phyloP scores from a whole-genome alignment of 2,113 vertebrate genomes.

The Pelmatolapia mariae region DNA sequence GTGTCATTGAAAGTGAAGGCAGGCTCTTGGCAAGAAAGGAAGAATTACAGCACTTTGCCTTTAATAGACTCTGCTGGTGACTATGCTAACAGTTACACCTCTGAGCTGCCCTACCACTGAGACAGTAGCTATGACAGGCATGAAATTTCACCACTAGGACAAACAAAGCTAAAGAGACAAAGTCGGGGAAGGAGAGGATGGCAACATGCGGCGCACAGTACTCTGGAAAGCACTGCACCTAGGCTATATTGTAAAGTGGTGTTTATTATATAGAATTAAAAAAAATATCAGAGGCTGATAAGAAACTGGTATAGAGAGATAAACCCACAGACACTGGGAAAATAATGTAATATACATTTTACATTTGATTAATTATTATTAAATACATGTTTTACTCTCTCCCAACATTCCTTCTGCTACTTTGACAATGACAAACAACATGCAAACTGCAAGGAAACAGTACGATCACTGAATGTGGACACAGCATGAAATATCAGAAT shows the following conservation, averaged over 20 bases:
- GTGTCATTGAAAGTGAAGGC: constrained; percentile 60
- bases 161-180: constrained; percentile 33
- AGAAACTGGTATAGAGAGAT: no score
- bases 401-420: not conserved
- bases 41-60: constrained; percentile 54
- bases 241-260: not conserved
- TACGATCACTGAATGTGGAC: constrained; percentile 6
- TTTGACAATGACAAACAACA: not conserved
- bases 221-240: not conserved
- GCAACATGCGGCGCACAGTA: not conserved
- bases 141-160: constrained; percentile 44
- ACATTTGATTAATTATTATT: not conserved
- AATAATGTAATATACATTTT: not conserved
- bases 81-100: constrained; percentile 47
- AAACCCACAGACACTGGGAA: not conserved
- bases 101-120: not conserved
- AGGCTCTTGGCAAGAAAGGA: constrained; percentile 36
- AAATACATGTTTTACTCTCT: not conserved
- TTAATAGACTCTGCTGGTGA: constrained; percentile 63
- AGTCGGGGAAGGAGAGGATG: not conserved
- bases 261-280: not conserved
- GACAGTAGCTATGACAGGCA: constrained; percentile 29
- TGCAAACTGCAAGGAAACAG: not conserved
- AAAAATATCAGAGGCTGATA: not conserved
- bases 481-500: not conserved